Base-by-base conservation (phyloP, 2,888 invertebrate genomes). In the Pyrrhia umbra region DNA sequence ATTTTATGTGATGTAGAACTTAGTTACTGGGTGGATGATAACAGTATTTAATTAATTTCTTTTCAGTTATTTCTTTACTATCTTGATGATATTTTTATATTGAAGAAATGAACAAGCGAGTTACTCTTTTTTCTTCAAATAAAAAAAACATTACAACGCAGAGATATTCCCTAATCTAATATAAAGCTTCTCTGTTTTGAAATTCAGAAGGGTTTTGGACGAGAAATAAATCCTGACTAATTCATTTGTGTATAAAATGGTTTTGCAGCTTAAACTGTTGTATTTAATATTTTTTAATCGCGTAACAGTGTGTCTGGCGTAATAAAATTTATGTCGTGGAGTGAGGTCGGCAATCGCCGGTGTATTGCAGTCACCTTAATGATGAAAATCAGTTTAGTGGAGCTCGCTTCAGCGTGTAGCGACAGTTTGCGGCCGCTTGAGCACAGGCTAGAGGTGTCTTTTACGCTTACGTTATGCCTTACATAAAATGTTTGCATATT, bases 331-430 rank as follows among this genome's bases (percentile, higher is more conserved):
- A 66, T 27, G 25, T 45, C 20, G 25, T 23, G 27, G 40, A 23
- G 27, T 57, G 46, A 42, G 51, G 51, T 46, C 6, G 52, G 50
- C 10, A n/a, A n/a, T n/a, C 54, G 52, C 63, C 23, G 40, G 50
- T 51, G 27, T 66, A 21, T 49, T 37, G 69, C 68, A 78, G 75
- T 46, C 75, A 68, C 66, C 79, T 78, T 85, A 82, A 83, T 80
- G 83, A 86, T 81, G 85, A 77, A 85, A 88, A 86, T 87, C 83
- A 82, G 83, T 87, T 87, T 86, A 85, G 83, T 75, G 37, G 57
- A 68, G 80, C 75, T 80, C 78, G 76, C 74, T 75, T 75, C 82
- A 75, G 77, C 82, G 80, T 83, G 75, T 75, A 75, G 77, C 81
- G 81, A 72, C 79, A 74, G 77, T 81, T 83, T 80, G 77, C 74